phyloP scores from a whole-genome alignment of 2,888 invertebrate species.

The Caenorhabditis sulstoni region DNA sequence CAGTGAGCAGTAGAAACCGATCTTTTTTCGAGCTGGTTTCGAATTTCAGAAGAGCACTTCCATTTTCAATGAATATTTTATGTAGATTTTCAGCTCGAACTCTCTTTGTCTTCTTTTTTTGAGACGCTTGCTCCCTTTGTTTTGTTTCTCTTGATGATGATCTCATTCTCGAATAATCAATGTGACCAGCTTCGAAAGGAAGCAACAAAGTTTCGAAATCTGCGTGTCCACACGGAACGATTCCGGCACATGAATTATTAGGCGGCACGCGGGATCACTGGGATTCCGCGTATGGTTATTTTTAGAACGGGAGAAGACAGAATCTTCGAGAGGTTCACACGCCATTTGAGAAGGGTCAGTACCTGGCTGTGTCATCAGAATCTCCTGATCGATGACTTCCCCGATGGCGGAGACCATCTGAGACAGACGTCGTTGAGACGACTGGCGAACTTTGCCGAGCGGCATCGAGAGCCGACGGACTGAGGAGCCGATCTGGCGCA shows the following conservation, averaged over 20 bases:
- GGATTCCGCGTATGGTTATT: slow-evolving; percentile 8
- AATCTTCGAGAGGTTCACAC: neutral
- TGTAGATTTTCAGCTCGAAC: slow-evolving; percentile 4
- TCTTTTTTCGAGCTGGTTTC: slow-evolving; percentile 8
- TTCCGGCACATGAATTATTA: slow-evolving; percentile 44
- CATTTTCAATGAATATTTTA: slow-evolving; percentile 53
- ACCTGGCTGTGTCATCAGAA: slow-evolving; percentile 54
- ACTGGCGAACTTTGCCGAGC: slow-evolving; percentile 62
- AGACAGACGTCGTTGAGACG: slow-evolving; percentile 63
- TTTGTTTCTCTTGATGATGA: slow-evolving; percentile 7
- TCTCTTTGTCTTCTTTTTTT: neutral
- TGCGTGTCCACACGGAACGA: slow-evolving; percentile 48
- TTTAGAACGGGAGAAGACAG: neutral
- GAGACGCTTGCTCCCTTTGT: neutral
- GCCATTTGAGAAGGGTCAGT: neutral
- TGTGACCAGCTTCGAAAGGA: neutral
- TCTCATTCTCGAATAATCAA: slow-evolving; percentile 23
- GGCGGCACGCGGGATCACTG: slow-evolving; percentile 15
- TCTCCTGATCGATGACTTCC: slow-evolving; percentile 69
- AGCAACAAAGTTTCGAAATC: slow-evolving; percentile 17
- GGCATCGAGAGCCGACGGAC: slow-evolving; percentile 70
- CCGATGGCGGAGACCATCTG: slow-evolving; percentile 71
- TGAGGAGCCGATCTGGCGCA: slow-evolving; percentile 54
- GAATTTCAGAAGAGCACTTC: slow-evolving; percentile 25
- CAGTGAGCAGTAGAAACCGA: slow-evolving; percentile 2